Percentiles rank a stretch among this genome's conserved stretches.
phyloP scores from a whole-genome alignment of 2,113 vertebrate genomes.

The Porphyrio hochstetteri region DNA sequence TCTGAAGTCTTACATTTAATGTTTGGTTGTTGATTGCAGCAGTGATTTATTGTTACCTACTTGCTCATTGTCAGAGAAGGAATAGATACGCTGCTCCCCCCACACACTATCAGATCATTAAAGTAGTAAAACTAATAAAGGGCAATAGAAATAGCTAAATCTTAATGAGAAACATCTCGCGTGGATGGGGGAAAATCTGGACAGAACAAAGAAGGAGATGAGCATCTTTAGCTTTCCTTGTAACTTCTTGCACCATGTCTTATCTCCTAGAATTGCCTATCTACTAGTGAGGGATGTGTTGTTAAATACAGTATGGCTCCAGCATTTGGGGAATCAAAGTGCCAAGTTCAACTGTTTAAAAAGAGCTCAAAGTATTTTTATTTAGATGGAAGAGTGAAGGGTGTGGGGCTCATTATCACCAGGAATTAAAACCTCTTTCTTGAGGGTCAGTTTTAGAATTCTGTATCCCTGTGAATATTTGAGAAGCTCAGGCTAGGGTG shows the following conservation, averaged over 20 bases:
- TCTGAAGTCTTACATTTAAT: not conserved
- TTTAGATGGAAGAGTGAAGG: not conserved
- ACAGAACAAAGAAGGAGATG: not conserved
- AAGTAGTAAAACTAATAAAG: not conserved
- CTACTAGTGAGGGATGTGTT: not conserved
- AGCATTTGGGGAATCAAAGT: not conserved
- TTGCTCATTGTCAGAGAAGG: not conserved
- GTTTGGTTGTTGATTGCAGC: not conserved
- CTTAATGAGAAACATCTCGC: not conserved
- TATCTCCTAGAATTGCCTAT: not conserved
- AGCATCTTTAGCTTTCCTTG: not conserved
- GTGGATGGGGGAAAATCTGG: not conserved
- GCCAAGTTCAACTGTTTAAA: not conserved
- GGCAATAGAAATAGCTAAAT: too few species aligned
- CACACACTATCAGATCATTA: not conserved
- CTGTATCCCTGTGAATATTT: not conserved
- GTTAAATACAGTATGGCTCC: not conserved
- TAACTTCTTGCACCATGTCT: not conserved
- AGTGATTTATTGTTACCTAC: not conserved
- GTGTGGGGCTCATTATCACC: not conserved
- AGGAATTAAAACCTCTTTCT: not conserved
- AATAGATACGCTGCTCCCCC: not conserved
- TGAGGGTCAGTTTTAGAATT: not conserved
- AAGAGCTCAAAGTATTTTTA: not conserved
- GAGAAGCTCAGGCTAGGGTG: not conserved